These are phyloP conservation scores for Blastomussa wellsi DNA, from an alignment of 92 coral and sea anemone genomes.

Conservation along the genomic window DNA sequence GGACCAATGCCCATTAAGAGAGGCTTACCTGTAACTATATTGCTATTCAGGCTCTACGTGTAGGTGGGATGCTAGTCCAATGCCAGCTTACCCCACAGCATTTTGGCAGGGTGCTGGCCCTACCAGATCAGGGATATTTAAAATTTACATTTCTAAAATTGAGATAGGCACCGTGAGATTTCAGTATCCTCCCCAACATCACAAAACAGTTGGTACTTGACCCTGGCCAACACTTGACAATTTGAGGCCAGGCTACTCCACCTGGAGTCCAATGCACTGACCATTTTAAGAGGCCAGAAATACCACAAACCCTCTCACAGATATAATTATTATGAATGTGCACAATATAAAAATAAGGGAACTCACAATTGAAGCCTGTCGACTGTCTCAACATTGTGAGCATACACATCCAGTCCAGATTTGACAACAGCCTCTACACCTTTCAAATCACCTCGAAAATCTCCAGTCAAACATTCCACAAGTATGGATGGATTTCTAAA, in stretches of 20 bases:
- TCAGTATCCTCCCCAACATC: too few relatives aligned
- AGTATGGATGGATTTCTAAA: conserved; percentile 80
- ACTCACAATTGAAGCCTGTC: conserved; percentile 95
- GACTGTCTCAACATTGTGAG: conserved; percentile 97
- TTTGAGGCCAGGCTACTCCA: neutral
- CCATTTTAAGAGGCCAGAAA: too few relatives aligned
- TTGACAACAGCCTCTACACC: conserved; percentile 72
- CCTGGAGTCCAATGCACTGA: neutral
- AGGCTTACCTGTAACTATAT: too few relatives aligned
- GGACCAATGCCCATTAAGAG: too few relatives aligned
- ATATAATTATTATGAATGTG: neutral
- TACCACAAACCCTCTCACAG: neutral
- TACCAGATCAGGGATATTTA: too few relatives aligned
- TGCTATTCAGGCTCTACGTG: too few relatives aligned
- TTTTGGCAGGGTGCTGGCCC: neutral
- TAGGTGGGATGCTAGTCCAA: neutral
- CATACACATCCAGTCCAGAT: conserved; percentile 94
- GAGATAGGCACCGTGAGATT: too few relatives aligned
- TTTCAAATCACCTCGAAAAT: conserved; percentile 90
- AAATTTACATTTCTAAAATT: too few relatives aligned
- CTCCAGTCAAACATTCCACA: conserved; percentile 98
- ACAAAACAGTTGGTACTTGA: too few relatives aligned
- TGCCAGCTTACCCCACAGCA: neutral
- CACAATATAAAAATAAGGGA: neutral
- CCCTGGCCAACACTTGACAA: too few relatives aligned